Percentiles rank a stretch among this genome's conserved stretches.
These are phyloP conservation scores for Ophthalmolycus amberensis DNA, from an alignment of 2,113 vertebrate species.

Conservation along the genomic window DNA sequence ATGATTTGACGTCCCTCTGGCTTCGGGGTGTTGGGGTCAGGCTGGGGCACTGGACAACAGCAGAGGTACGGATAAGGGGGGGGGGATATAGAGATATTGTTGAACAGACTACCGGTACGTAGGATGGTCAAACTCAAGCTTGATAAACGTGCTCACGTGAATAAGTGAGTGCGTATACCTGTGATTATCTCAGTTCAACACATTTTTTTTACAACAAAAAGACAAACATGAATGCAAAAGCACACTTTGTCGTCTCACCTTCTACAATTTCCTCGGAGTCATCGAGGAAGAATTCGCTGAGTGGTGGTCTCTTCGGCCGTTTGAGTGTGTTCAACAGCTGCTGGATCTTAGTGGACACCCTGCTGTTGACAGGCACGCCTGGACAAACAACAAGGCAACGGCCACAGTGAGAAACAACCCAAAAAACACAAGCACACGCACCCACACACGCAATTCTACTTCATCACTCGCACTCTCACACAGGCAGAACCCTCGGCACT, in stretches of 20 bases:
- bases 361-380: slow-evolving; percentile 94
- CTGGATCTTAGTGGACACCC: slow-evolving; percentile 98
- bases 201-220: slow-evolving; percentile 27
- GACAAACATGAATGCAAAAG: slow-evolving; percentile 55
- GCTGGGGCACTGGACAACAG: slow-evolving; percentile 88
- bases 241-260: slow-evolving; percentile 83
- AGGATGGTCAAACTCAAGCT: accelerated
- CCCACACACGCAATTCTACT: slow-evolving; percentile 50
- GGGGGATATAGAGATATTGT: neutral
- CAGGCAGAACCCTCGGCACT: slow-evolving; percentile 52
- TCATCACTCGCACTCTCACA: slow-evolving; percentile 24
- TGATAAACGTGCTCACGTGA: neutral
- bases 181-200: neutral
- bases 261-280: slow-evolving; percentile 98
- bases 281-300: slow-evolving; percentile 96
- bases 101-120: neutral
- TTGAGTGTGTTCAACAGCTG: slow-evolving; percentile 98
- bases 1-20: slow-evolving; percentile 97
- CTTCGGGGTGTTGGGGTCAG: slow-evolving; percentile 96
- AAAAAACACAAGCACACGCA: slow-evolving; percentile 20
- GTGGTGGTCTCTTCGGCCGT: slow-evolving; percentile 93
- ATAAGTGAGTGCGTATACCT: neutral
- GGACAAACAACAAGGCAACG: slow-evolving; percentile 68
- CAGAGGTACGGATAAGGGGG: neutral
- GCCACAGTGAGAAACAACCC: slow-evolving; percentile 41